These are phyloP conservation scores for Oedothorax gibbosus DNA, from an alignment of 1,140 invertebrate genomes.

Conservation along the genomic window DNA sequence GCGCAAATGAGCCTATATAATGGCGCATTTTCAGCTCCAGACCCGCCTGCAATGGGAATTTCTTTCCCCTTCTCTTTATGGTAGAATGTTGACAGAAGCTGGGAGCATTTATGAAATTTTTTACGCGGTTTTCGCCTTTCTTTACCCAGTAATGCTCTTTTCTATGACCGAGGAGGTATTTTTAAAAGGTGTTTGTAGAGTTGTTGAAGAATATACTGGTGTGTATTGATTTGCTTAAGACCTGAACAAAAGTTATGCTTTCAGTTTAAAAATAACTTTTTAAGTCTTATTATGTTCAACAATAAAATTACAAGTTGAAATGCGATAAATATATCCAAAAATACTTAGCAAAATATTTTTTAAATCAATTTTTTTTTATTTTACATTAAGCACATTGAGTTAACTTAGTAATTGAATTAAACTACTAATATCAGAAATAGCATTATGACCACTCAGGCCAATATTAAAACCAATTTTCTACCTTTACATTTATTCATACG, in stretches of 20 bases:
- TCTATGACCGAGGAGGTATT: background rate
- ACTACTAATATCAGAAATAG: too few relatives aligned
- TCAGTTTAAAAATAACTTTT: constrained; percentile 5
- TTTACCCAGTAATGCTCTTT: constrained; percentile 28
- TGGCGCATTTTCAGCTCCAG: constrained; percentile 25
- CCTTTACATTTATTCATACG: too few relatives aligned
- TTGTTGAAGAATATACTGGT: background rate
- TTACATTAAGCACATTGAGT: too few relatives aligned
- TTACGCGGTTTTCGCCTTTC: constrained; percentile 9
- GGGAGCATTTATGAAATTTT: constrained; percentile 23
- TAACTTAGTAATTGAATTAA: too few relatives aligned
- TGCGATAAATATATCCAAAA: background rate
- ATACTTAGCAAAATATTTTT: too few relatives aligned
- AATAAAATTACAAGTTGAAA: background rate
- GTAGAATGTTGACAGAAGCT: constrained; percentile 27
- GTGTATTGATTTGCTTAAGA: background rate
- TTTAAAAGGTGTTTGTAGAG: background rate
- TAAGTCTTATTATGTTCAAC: background rate
- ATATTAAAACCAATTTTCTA: too few relatives aligned
- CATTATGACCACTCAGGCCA: too few relatives aligned
- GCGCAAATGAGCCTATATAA: constrained; percentile 39
- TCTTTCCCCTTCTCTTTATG: constrained; percentile 13
- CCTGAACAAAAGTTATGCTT: background rate
- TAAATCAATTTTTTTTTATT: too few relatives aligned
- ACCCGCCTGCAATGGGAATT: background rate